Evolutionary conservation across 2,888 invertebrate species (phyloP), one percentile per base, ranked within the genome.

Genomic region (Schizaphis graminum): DNA sequence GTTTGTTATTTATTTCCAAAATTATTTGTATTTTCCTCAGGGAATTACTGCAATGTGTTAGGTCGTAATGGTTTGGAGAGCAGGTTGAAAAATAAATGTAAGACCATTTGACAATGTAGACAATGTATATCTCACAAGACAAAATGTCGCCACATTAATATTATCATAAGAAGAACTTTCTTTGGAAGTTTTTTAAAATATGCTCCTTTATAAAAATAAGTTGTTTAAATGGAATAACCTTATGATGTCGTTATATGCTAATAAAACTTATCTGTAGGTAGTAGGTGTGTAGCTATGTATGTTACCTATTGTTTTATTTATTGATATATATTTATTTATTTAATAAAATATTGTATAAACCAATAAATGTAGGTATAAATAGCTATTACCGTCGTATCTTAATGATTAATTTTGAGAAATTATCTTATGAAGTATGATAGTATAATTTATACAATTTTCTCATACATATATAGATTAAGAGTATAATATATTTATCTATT

Each of bases 41-140:
- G 47, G 67, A 90, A 90, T 49, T 67, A 67, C 67, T 47, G 47
- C 90, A 67, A 67, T 90, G 47, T 44, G 61, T 67, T 67, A 8
- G 47, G 61, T 67, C n/a, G 24, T 90, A 44, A 90, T 47, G 67
- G 67, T 67, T 67, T 49, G 10, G n/a, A 90, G 47, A 56, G 47
- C 47, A 61, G 90, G 67, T 90, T 44, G 90, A 47, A 67, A 89
- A 90, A 90, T 90, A 90, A 89, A 90, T 90, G 61, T 53, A 89
- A 89, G 88, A 53, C 41, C 35, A 89, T 87, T 87, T 87, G 87
- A 87, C 87, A 87, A 87, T 53, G 49, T 7, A n/a, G 87, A 49
- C 87, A 49, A 53, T 49, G 87, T 87, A n/a, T 87, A 87, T 53
- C n/a, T 87, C 49, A 49, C 87, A 49, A 87, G 49, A 87, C 87